These are phyloP conservation scores for Epicauta chinensis DNA, from an alignment of 1,140 invertebrate species.

Conservation along the genomic window DNA sequence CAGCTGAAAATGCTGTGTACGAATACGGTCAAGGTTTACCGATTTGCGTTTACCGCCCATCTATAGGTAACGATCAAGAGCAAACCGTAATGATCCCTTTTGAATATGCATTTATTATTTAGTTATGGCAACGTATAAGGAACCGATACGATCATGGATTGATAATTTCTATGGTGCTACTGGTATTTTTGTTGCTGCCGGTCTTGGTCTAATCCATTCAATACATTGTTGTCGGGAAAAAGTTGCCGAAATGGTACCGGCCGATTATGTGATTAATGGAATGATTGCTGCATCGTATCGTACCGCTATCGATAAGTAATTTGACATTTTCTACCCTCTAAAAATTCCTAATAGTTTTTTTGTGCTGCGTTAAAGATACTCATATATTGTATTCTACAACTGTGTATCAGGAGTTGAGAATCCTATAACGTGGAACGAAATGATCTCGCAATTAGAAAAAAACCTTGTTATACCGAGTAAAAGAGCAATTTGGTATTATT, in stretches of 20 bases:
- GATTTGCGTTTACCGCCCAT: constrained; percentile 64
- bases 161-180: constrained; percentile 72
- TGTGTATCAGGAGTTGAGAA: constrained; percentile 61
- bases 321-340: not conserved
- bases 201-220: constrained; percentile 57
- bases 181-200: constrained; percentile 48
- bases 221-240: constrained; percentile 47
- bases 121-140: constrained; percentile 49
- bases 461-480: constrained; percentile 42
- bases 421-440: constrained; percentile 57
- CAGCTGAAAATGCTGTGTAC: constrained; percentile 52
- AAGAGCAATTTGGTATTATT: constrained; percentile 51
- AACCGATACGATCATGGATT: constrained; percentile 60
- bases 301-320: constrained; percentile 44
- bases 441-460: constrained; percentile 40
- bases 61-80: constrained; percentile 49
- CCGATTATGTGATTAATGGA: constrained; percentile 62
- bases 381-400: constrained; percentile 11
- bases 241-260: constrained; percentile 62
- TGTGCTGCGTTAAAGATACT: not conserved
- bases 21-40: constrained; percentile 49
- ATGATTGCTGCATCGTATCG: constrained; percentile 59
- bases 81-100: not conserved
- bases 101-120: constrained; percentile 19
- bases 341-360: too few relatives aligned